Evolutionary conservation across 2,113 vertebrate genomes (phyloP), one percentile per base, ranked within the genome.

Genomic region (Coturnix japonica): DNA sequence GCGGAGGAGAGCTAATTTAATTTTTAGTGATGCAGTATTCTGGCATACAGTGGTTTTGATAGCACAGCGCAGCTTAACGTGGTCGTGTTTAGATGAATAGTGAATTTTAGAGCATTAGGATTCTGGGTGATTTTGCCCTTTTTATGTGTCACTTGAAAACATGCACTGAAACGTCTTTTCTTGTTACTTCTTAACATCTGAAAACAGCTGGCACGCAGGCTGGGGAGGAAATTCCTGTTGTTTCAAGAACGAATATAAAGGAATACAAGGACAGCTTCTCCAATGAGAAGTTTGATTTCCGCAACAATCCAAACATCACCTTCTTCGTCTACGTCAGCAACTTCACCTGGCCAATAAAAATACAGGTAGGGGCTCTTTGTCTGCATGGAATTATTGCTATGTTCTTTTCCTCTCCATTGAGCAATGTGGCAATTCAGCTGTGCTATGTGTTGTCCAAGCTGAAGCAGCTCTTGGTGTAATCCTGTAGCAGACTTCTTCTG

Each of bases 311-410:
- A 0, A 99, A 99, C 97, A 99, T 99, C 85, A 99, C 99, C 1
- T 99, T 99, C 97, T 99, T 99, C 12, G 99, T 99, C 74, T 99
- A 99, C 2, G 99, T 99, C 98, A 99, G 99, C 97, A 99, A 99
- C 97, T 99, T 99, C 96, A 99, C 99, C 20, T 99, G 99, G 99
- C 99, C 99, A 7, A 99, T 99, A 75, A 99, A 99, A 97, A 99
- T 99, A 91, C 98, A 99, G 98, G 98, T 99, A 98, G 96, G 96
- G 95, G 7, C 33, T 91, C 9, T 59, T 64, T 8, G 22, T 0
- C 1, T 4, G 5, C 8, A 8, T 39, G 3, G 11, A 11, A 47
- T 61, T 43, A 9, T 35, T 67, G 33, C 9, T 26, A 89, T 64
- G 17, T 31, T 4, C 11, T 37, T 9, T n/a, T 46, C 5, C 2